Percentiles rank a stretch among this genome's conserved stretches.
phyloP scores from a whole-genome alignment of 1,140 invertebrate species.

The Acromyrmex echinatior region DNA sequence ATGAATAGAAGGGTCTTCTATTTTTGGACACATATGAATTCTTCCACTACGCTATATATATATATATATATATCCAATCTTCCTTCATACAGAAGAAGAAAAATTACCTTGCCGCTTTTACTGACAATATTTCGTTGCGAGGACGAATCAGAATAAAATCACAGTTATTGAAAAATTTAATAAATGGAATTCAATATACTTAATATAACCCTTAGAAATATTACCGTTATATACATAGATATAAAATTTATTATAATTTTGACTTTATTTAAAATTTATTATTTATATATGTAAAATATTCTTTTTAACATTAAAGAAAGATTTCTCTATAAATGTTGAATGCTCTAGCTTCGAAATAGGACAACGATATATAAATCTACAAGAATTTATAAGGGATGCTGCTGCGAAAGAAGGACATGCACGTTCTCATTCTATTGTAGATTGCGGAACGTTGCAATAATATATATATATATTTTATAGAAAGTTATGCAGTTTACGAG shows the following conservation, averaged over 20 bases:
- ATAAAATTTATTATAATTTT: neutral
- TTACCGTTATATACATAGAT: neutral
- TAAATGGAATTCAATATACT: neutral
- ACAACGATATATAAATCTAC: neutral
- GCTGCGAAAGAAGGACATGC: neutral
- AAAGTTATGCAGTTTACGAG: slow-evolving; percentile 22
- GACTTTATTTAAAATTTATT: too few relatives aligned
- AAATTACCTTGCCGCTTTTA: neutral
- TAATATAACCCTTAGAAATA: neutral
- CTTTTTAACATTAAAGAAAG: neutral
- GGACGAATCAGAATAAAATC: neutral
- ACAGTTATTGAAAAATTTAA: neutral
- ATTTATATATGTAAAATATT: neutral
- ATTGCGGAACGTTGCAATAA: neutral
- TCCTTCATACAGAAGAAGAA: neutral
- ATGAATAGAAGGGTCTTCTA: slow-evolving; percentile 35
- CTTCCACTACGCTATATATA: neutral
- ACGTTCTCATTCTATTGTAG: neutral
- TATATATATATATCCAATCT: too few relatives aligned
- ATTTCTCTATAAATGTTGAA: neutral
- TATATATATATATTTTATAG: neutral
- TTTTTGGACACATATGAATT: slow-evolving; percentile 32
- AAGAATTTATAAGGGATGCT: neutral
- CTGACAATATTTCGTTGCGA: neutral
- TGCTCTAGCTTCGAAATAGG: neutral